Base-by-base conservation (phyloP, 1,140 invertebrate genomes). In the Philopotamus ludificatus region DNA sequence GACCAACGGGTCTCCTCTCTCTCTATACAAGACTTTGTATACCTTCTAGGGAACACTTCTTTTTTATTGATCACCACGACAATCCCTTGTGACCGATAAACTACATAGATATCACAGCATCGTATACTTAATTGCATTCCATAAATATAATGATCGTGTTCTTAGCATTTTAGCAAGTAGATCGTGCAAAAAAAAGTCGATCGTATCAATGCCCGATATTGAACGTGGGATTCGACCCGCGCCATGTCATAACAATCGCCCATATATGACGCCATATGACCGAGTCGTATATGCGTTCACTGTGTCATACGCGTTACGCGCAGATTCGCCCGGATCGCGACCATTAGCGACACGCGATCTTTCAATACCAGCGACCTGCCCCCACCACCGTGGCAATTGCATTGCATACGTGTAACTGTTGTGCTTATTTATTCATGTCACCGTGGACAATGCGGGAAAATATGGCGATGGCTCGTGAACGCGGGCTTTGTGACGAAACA, bases 341-440 rank as follows among this genome's bases (percentile, higher is more conserved):
- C n/a, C 22, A 60, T 60, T 60, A 47, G 42, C 41, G 23, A 22
- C 57, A 60, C 57, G 57, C 57, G 42, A 60, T 47, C 21, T 60
- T 47, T 60, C 44, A 34, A 60, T 26, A 34, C 15, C 2, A 54
- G 2, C 51, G 55, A 25, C 15, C n/a, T n/a, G n/a, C n/a, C n/a
- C n/a, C n/a, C n/a, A n/a, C n/a, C 18, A 12, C 18, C 10, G 10
- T 47, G n/a, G n/a, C 18, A 20, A 9, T 15, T 47, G 44, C 4
- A n/a, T n/a, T n/a, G n/a, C 44, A 15, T 15, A 20, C 3, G 44
- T 9, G 3, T 47, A 47, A 47, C 44, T 7, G 44, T 47, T 9
- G 7, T 20, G 44, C 4, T 47, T 47, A n/a, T 16, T 47, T 20
- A 47, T 47, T 47, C 44, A 47, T 16, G 15, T 47, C 15, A 16